Base-by-base conservation (phyloP, 35 echinoderm and acorn worm species). In the Patiria miniata region DNA sequence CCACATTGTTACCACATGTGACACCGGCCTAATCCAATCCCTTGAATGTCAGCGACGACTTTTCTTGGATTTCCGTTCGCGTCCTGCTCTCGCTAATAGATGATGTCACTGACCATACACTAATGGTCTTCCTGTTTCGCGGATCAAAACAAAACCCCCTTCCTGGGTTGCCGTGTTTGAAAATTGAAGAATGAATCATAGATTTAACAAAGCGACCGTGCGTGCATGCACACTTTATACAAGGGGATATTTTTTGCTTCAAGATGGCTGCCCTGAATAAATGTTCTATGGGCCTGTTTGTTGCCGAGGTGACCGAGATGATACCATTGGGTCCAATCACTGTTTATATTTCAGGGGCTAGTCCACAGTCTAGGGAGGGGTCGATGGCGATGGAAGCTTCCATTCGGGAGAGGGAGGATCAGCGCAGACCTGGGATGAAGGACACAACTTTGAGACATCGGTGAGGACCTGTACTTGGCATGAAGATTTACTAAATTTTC, bases 401-500 rank as follows among this genome's bases (percentile, higher is more conserved):
- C 87, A 82, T 89, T 81, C 78, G 52, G 87, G 80, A 89, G 55
- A 81, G 87, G 59, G 78, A 53, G 18, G 42, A 47, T 10, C 79
- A 81, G 44, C 60, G 39, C 50, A 36, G 87, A 59, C 16, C 57
- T 28, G 29, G 54, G 65, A 8, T 22, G 65, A 89, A 54, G 52
- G 52, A 89, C 87, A 60, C 80, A 54, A 16, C 52, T 61, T 44
- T 40, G 78, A 82, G 79, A 61, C 87, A 89, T 47, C 42, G 42
- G 42, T 47, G 12, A 47, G 42, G 12, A 12, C n/a, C n/a, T 47
- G 42, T 12, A 6, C 12, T 47, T 12, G 42, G 42, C 42, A 47
- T n/a, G n/a, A n/a, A n/a, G n/a, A n/a, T n/a, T n/a, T n/a, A n/a
- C n/a, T n/a, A n/a, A n/a, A n/a, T n/a, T n/a, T n/a, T n/a, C n/a